Evolutionary conservation across 2,888 invertebrate species (phyloP).

Genomic region (Sacculina carcini): DNA sequence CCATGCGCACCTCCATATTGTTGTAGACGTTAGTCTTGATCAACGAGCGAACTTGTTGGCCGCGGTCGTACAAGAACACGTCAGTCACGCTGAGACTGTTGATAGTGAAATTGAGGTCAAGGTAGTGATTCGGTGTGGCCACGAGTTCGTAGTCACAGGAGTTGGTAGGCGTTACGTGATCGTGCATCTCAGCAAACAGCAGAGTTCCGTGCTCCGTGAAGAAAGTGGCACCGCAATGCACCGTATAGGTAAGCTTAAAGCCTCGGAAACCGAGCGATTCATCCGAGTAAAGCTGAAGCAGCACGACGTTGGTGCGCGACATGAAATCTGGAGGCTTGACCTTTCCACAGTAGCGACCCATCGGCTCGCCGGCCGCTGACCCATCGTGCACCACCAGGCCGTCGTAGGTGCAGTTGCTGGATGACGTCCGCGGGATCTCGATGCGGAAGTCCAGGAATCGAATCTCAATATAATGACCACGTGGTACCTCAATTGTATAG

Average conservation of each 20-base stretch:
- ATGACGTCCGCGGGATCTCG: conserved; percentile 1
- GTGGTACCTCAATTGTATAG: neutral
- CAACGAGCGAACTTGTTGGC: neutral
- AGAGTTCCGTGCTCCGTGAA: neutral
- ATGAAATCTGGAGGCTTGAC: neutral
- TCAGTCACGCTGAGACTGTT: neutral
- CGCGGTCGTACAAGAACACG: neutral
- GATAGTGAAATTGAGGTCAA: conserved; percentile 1
- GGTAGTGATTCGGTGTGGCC: neutral
- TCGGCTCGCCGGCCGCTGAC: neutral
- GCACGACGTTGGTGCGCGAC: neutral
- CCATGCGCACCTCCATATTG: neutral
- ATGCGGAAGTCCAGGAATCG: neutral
- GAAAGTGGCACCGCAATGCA: neutral
- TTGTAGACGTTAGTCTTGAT: neutral
- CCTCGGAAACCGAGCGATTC: conserved; percentile 1
- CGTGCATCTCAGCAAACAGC: neutral
- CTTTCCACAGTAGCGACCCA: conserved; percentile 2
- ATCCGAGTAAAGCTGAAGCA: neutral
- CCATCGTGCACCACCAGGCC: neutral
- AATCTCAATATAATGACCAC: neutral
- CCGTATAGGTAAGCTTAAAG: neutral
- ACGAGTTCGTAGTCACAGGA: neutral
- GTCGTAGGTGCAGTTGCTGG: neutral
- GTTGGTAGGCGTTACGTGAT: neutral